Percentiles rank a stretch among this genome's conserved stretches.
Evolutionary conservation across 2,113 vertebrate species (phyloP).

Genomic region (Tragelaphus buxtoni): DNA sequence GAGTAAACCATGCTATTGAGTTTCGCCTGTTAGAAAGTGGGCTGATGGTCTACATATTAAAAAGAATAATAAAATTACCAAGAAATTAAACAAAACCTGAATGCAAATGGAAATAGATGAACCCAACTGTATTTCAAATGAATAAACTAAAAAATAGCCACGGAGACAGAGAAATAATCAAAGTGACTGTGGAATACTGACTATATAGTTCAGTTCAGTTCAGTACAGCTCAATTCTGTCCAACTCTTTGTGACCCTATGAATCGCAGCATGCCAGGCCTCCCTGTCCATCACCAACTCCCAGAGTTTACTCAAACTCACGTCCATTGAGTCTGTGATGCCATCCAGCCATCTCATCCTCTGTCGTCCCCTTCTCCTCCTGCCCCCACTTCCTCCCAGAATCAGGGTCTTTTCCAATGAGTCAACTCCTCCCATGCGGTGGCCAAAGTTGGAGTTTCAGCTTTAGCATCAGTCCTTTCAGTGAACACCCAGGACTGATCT

Average conservation of each 20-base stretch:
- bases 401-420: too few relatives aligned
- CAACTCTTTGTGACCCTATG: fast-evolving
- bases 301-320: too few relatives aligned
- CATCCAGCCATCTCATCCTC: too few relatives aligned
- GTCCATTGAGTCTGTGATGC: too few relatives aligned
- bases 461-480: too few relatives aligned
- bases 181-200: neutral
- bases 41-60: neutral
- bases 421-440: too few relatives aligned
- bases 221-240: too few relatives aligned
- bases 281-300: too few relatives aligned
- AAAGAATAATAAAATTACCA: neutral
- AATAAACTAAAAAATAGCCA: neutral
- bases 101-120: neutral
- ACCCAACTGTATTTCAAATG: neutral
- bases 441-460: too few relatives aligned
- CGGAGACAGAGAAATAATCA: neutral
- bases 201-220: neutral
- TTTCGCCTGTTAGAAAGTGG: neutral
- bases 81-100: neutral
- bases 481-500: fast-evolving
- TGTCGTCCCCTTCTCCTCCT: too few relatives aligned
- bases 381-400: too few relatives aligned
- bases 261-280: fast-evolving
- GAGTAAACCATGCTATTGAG: neutral